A percentile compares a stretch with the other conserved stretches of the same genome.
phyloP scores from a whole-genome alignment of 1,140 invertebrate species.

The Drosophila bifasciata region DNA sequence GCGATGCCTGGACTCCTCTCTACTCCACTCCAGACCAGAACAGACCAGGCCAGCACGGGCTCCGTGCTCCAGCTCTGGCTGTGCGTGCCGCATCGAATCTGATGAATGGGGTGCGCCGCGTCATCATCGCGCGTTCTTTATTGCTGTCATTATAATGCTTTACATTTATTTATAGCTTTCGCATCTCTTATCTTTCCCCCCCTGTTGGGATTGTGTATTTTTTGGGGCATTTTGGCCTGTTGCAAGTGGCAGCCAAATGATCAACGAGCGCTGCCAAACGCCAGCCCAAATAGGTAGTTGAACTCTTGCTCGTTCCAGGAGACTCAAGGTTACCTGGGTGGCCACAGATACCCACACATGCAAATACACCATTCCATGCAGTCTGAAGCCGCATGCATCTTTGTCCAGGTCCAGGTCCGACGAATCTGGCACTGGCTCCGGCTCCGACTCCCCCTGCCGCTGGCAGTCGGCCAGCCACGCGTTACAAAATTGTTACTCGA shows the following conservation, averaged over 20 bases:
- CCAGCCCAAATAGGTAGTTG: conserved; percentile 49
- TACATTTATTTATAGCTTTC: conserved; percentile 71
- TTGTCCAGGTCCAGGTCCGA: neutral
- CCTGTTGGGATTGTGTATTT: conserved; percentile 15
- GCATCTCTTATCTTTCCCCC: conserved; percentile 40
- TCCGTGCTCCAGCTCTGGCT: conserved; percentile 16
- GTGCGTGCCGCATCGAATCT: conserved; percentile 66
- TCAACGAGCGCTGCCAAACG: conserved; percentile 41
- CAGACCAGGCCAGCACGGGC: too few relatives aligned
- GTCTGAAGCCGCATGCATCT: conserved; percentile 30
- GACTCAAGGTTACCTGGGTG: conserved; percentile 64
- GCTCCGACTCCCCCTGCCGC: conserved; percentile 3
- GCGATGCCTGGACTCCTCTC: neutral
- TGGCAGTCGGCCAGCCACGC: conserved; percentile 63
- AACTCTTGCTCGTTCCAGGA: conserved; percentile 47
- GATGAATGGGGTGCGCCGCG: conserved; percentile 79
- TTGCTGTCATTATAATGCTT: conserved; percentile 80
- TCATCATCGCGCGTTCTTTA: conserved; percentile 71
- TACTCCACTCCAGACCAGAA: too few relatives aligned
- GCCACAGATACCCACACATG: neutral
- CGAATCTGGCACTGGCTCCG: too few relatives aligned
- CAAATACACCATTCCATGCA: conserved; percentile 32
- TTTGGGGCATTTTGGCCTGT: conserved; percentile 36
- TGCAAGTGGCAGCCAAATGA: conserved; percentile 34
- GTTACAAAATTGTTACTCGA: conserved; percentile 48